Evolutionary conservation across 1,140 invertebrate genomes (phyloP).

Genomic region (Orius insidiosus): DNA sequence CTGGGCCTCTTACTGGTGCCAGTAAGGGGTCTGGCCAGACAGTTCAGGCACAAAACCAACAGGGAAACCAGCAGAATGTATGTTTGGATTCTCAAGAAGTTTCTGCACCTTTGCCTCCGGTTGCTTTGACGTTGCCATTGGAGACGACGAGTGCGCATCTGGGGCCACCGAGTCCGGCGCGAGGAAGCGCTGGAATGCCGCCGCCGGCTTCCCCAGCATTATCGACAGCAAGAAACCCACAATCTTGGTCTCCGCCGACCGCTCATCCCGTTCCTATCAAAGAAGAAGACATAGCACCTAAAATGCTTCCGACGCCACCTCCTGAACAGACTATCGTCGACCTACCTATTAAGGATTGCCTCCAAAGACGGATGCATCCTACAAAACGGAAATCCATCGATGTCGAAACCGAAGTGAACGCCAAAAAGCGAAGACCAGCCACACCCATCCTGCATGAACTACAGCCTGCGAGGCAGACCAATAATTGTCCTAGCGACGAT

Average conservation of each 20-base stretch:
- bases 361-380: background rate
- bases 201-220: slow-evolving; percentile 21
- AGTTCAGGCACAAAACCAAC: slow-evolving; percentile 27
- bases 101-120: background rate
- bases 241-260: slow-evolving; percentile 14
- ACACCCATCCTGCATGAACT: too few species aligned
- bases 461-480: too few species aligned
- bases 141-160: slow-evolving; percentile 1
- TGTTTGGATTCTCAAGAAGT: too few species aligned
- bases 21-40: slow-evolving; percentile 45
- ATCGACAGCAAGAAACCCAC: slow-evolving; percentile 20
- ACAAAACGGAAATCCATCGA: background rate
- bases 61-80: too few species aligned
- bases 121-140: background rate
- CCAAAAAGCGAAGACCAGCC: too few species aligned
- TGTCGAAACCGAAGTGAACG: too few species aligned
- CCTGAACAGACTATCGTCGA: background rate
- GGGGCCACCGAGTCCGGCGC: slow-evolving; percentile 18
- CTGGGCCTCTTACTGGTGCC: slow-evolving; percentile 86
- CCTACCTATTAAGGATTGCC: background rate
- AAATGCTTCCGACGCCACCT: background rate
- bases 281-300: slow-evolving; percentile 11
- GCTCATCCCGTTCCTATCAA: background rate
- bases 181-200: slow-evolving; percentile 19
- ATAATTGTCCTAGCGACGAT: too few species aligned